These are phyloP conservation scores for Sinocyclocheilus maitianheensis DNA, from an alignment of 2,113 vertebrate genomes.

Conservation along the genomic window DNA sequence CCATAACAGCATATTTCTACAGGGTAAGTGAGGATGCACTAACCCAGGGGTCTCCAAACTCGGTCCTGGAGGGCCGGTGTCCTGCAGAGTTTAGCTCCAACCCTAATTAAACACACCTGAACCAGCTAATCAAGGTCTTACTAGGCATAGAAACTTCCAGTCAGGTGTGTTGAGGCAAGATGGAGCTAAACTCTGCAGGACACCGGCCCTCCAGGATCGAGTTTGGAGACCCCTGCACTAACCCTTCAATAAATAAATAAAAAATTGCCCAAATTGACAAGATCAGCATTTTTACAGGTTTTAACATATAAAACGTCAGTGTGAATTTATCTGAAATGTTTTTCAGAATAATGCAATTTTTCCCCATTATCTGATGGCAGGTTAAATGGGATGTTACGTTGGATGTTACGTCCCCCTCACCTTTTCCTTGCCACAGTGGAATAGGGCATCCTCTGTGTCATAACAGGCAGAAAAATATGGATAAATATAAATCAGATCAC, in stretches of 20 bases:
- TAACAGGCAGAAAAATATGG: neutral
- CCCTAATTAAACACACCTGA: too few relatives aligned
- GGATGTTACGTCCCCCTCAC: neutral
- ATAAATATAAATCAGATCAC: constrained; percentile 14
- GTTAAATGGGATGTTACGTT: neutral
- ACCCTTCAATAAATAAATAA: constrained; percentile 1
- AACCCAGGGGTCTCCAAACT: too few relatives aligned
- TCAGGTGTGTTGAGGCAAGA: too few relatives aligned
- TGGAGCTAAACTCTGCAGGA: too few relatives aligned
- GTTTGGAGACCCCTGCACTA: neutral
- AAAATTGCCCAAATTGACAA: neutral
- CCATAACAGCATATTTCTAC: constrained; percentile 5
- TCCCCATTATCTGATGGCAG: neutral
- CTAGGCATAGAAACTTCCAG: too few relatives aligned
- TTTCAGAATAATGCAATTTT: neutral
- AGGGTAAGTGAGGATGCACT: too few relatives aligned
- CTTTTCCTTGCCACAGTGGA: neutral
- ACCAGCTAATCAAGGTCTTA: too few relatives aligned
- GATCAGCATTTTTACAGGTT: neutral
- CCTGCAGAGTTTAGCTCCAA: neutral
- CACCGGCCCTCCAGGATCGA: too few relatives aligned
- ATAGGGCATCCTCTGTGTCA: neutral
- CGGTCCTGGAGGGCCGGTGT: too few relatives aligned
- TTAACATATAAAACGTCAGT: constrained; percentile 1
- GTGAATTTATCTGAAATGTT: neutral